phyloP scores from a whole-genome alignment of 2,113 vertebrate species.

The Agelaius phoeniceus region DNA sequence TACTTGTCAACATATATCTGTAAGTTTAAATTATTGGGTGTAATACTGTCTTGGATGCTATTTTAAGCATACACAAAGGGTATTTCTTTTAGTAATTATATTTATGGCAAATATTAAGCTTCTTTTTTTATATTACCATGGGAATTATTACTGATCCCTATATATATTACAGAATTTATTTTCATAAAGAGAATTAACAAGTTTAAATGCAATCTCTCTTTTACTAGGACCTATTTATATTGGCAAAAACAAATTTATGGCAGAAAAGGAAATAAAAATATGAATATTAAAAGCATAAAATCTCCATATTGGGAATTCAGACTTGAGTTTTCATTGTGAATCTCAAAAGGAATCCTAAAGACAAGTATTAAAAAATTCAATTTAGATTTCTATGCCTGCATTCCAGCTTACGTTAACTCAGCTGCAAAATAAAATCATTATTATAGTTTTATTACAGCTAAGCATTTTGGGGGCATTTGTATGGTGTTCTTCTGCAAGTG shows the following conservation, averaged over 20 bases:
- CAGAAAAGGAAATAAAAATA: background rate
- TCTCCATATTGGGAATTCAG: background rate
- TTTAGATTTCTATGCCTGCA: background rate
- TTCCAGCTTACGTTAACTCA: background rate
- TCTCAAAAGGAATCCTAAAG: background rate
- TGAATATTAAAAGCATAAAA: background rate
- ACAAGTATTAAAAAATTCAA: background rate
- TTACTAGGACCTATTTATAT: background rate
- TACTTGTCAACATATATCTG: background rate
- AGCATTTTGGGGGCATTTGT: background rate
- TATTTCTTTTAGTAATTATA: background rate
- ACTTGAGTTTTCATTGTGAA: background rate
- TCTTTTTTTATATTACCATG: background rate
- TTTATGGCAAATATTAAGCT: background rate
- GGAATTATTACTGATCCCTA: background rate
- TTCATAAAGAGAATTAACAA: background rate
- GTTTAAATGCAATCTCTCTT: background rate
- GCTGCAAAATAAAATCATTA: background rate
- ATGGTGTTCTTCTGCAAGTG: constrained; percentile 16
- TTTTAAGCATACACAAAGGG: background rate
- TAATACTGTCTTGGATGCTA: background rate
- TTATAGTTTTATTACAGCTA: constrained; percentile 27
- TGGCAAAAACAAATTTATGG: background rate
- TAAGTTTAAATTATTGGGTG: background rate
- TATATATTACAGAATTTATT: background rate